Percentiles rank a stretch among this genome's conserved stretches.
Evolutionary conservation across 1,140 invertebrate species (phyloP).

Genomic region (Conus ventricosus): DNA sequence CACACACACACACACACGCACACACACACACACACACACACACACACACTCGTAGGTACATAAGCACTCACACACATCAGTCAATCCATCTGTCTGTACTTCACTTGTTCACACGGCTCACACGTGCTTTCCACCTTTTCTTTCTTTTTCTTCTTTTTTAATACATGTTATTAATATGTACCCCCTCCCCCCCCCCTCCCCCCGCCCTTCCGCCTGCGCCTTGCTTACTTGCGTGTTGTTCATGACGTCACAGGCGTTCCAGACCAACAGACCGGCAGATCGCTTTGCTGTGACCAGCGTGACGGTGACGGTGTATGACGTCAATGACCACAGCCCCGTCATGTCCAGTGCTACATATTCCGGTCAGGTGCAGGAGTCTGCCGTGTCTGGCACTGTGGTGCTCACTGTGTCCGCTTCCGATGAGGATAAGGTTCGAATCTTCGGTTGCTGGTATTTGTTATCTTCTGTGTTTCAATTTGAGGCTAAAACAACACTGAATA

Average conservation of each 20-base stretch:
- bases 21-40: no score
- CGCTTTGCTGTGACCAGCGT: slow-evolving; percentile 32
- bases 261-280: slow-evolving; percentile 40
- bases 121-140: background rate
- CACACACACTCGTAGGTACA: no score
- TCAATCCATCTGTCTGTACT: no score
- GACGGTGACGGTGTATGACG: slow-evolving; percentile 42
- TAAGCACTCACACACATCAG: no score
- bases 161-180: background rate
- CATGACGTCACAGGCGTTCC: slow-evolving; percentile 35
- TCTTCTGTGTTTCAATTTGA: no score
- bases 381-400: slow-evolving; percentile 25
- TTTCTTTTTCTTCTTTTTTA: background rate
- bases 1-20: no score
- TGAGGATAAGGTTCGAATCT: slow-evolving; percentile 23
- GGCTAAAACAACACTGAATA: no score
- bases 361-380: slow-evolving; percentile 29
- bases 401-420: slow-evolving; percentile 38
- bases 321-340: slow-evolving; percentile 45
- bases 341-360: slow-evolving; percentile 32
- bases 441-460: no score
- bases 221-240: background rate
- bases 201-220: background rate
- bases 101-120: no score
- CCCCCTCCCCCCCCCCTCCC: background rate